Evolutionary conservation across 2,888 invertebrate genomes (phyloP).

Genomic region (Atrina japonica): DNA sequence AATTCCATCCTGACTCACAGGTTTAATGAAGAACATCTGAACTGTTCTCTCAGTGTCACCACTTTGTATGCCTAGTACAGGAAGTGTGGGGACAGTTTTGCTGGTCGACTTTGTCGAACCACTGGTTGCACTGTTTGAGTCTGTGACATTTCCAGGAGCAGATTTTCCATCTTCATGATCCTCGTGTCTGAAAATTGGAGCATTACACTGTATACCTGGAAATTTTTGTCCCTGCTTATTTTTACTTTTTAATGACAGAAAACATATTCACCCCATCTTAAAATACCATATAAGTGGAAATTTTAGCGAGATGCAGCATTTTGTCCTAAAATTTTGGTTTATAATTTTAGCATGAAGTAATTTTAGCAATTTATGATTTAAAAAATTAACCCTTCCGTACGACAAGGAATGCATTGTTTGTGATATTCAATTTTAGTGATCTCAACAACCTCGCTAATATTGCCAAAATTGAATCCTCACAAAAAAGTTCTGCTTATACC

Average conservation of each 20-base stretch:
- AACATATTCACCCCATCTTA: too few species aligned
- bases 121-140: neutral
- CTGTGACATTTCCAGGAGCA: conserved; percentile 13
- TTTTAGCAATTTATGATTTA: too few species aligned
- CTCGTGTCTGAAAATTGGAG: conserved; percentile 5
- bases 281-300: too few species aligned
- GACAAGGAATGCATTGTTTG: too few species aligned
- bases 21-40: conserved; percentile 76
- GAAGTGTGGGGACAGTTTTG: conserved; percentile 42
- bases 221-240: neutral
- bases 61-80: conserved; percentile 66
- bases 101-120: conserved; percentile 4
- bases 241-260: conserved; percentile 1
- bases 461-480: too few species aligned
- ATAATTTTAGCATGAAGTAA: too few species aligned
- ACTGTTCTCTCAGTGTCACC: conserved; percentile 64
- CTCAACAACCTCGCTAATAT: too few species aligned
- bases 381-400: too few species aligned
- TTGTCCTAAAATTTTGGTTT: too few species aligned
- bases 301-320: too few species aligned
- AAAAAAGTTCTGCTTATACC: too few species aligned
- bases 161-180: conserved; percentile 7
- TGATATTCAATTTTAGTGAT: too few species aligned
- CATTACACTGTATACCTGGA: neutral
- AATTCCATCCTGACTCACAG: conserved; percentile 76